A percentile compares a stretch with the other conserved stretches of the same genome.
These are phyloP conservation scores for Lindbergichthys nudifrons DNA, from an alignment of 2,797 vertebrate species.

Conservation along the genomic window DNA sequence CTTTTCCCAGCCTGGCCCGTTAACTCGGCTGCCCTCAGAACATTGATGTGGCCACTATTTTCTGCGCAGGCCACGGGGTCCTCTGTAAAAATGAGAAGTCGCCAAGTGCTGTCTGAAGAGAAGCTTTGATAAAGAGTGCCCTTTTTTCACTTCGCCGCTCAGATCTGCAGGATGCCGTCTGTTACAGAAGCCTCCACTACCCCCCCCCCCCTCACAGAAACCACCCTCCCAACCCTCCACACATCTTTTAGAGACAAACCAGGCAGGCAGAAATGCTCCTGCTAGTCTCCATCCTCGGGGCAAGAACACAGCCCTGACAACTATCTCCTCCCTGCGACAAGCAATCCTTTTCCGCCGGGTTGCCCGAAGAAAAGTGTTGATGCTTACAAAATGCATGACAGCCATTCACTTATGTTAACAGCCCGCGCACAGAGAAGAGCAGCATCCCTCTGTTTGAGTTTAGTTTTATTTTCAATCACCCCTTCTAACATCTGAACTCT, in stretches of 20 bases:
- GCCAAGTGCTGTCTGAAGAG: conserved; percentile 69
- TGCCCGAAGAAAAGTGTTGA: conserved; percentile 81
- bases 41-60: conserved; percentile 54
- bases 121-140: conserved; percentile 70
- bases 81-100: conserved; percentile 62
- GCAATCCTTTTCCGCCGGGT: conserved; percentile 72
- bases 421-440: conserved; percentile 54
- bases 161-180: conserved; percentile 68
- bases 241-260: conserved; percentile 68
- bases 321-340: conserved; percentile 72
- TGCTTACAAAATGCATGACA: conserved; percentile 82
- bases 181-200: conserved; percentile 36
- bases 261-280: conserved; percentile 56
- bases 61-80: conserved; percentile 48
- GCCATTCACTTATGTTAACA: conserved; percentile 80
- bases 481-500: conserved; percentile 75
- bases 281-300: conserved; percentile 61
- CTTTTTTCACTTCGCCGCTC: conserved; percentile 71
- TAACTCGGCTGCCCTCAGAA: conserved; percentile 55
- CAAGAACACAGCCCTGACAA: conserved; percentile 70
- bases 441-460: conserved; percentile 60
- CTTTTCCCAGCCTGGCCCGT: conserved; percentile 23
- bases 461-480: conserved; percentile 72
- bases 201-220: not conserved
- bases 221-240: conserved; percentile 18